Base-by-base conservation (phyloP, 2,797 vertebrate species). In the Enteromius paludinosus region DNA sequence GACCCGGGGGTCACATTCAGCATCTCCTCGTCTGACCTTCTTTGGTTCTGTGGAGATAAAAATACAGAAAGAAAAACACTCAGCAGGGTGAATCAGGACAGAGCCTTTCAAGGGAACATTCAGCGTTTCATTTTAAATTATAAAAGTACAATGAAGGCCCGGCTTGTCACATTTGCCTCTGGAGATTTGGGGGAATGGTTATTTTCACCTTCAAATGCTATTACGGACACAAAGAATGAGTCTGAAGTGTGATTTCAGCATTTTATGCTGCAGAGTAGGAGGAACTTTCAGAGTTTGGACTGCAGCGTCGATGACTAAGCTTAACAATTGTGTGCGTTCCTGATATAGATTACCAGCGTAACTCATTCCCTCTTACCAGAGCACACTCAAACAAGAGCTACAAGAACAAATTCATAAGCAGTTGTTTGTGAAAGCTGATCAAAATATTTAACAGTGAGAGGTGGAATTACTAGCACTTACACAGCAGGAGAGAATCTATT, bases 1-100 rank as follows among this genome's bases (percentile, higher is more conserved):
- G 91, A 91, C 78, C 91, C 86, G 78, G 79, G 12, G 83, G 88
- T 47, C 87, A 88, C 83, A 74, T 87, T 84, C 86, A 70, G 2
- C 49, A 72, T 35, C 14, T 81, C 93, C 79, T 96, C 94, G 23
- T 94, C 95, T 83, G 85, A 81, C 80, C 92, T 90, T 90, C 87
- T 95, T 91, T 96, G 95, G 90, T 95, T 92, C 94, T 96, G 72
- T 23, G 43, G 12, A 64, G 52, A 82, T 4, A 62, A 28, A 65
- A 41, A 38, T 35, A 45, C 15, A 25, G 25, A 33, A 3, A 25
- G 25, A 73, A 18, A 73, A 20, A 82, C 25, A 38, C 33, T 52
- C 52, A 35, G 9, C 38, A 0, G 68, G 11, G 30, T 30, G 49
- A 76, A 71, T 47, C 18, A 23, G 41, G 66, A 61, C 18, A 28